These are phyloP conservation scores for Hyperoplus immaculatus DNA, from an alignment of 2,797 vertebrate genomes.

Conservation along the genomic window DNA sequence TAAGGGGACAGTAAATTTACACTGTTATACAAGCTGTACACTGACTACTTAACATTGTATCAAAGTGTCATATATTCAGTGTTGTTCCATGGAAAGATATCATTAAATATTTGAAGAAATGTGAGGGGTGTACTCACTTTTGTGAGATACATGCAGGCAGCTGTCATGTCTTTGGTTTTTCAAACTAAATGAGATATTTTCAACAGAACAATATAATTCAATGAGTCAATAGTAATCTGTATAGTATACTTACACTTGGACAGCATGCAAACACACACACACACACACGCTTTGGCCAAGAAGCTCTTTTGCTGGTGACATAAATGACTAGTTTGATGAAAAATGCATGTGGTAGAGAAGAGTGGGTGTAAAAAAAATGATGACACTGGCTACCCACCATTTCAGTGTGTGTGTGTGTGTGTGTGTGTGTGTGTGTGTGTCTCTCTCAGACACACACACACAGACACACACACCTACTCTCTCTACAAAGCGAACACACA, in stretches of 20 bases:
- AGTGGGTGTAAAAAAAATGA: constrained; percentile 55
- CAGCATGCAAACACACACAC: not conserved
- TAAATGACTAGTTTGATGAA: constrained; percentile 75
- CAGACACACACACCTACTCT: constrained; percentile 9
- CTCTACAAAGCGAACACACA: constrained; percentile 62
- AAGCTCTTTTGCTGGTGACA: constrained; percentile 58
- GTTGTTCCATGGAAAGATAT: no score
- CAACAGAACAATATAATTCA: not conserved
- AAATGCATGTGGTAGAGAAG: constrained; percentile 76
- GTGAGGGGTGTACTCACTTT: no score
- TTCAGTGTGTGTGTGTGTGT: not conserved
- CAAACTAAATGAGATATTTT: constrained; percentile 5
- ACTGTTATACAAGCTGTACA: no score
- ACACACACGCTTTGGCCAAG: constrained; percentile 29
- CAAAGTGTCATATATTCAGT: no score
- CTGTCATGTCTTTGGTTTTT: constrained; percentile 35
- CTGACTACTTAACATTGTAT: no score
- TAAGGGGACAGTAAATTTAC: no score
- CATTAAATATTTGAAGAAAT: no score
- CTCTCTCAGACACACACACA: constrained; percentile 23
- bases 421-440: no score
- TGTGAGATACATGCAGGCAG: constrained; percentile 13
- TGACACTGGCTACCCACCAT: constrained; percentile 60
- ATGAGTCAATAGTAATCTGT: constrained; percentile 29
- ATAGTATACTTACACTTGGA: constrained; percentile 16